Evolutionary conservation across 2,113 vertebrate genomes (phyloP).

Genomic region (Okapia johnstoni): DNA sequence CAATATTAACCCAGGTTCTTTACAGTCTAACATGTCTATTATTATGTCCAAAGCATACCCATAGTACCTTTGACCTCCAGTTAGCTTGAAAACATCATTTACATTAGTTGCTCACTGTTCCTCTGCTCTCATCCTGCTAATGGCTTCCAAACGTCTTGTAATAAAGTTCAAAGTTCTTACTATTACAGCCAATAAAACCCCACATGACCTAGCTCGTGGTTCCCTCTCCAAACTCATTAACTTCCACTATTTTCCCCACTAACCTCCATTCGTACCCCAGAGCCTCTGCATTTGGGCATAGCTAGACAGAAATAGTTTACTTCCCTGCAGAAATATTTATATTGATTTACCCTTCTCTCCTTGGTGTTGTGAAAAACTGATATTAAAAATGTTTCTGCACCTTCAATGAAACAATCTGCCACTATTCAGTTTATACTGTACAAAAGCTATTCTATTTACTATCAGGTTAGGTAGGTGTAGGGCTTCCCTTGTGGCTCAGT

Average conservation of each 20-base stretch:
- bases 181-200: not conserved
- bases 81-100: not conserved
- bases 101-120: not conserved
- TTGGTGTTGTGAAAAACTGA: not conserved
- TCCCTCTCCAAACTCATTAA: not conserved
- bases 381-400: slow-evolving; percentile 6
- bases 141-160: slow-evolving; percentile 2
- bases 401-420: not conserved
- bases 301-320: not conserved
- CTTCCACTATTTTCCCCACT: not conserved
- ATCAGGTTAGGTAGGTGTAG: not conserved
- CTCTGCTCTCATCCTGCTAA: not conserved
- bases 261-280: not conserved
- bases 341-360: not conserved
- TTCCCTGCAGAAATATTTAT: not conserved
- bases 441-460: not conserved
- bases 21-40: not conserved
- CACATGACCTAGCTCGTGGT: not conserved
- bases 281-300: not conserved
- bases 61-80: not conserved
- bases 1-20: not conserved
- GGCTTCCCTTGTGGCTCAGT: not conserved
- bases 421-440: not conserved
- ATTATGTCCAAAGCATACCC: not conserved
- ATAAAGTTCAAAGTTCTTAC: not conserved